Percentiles rank a stretch among this genome's conserved stretches.
phyloP scores from a whole-genome alignment of 2,113 vertebrate species.

The Eolophus roseicapilla region DNA sequence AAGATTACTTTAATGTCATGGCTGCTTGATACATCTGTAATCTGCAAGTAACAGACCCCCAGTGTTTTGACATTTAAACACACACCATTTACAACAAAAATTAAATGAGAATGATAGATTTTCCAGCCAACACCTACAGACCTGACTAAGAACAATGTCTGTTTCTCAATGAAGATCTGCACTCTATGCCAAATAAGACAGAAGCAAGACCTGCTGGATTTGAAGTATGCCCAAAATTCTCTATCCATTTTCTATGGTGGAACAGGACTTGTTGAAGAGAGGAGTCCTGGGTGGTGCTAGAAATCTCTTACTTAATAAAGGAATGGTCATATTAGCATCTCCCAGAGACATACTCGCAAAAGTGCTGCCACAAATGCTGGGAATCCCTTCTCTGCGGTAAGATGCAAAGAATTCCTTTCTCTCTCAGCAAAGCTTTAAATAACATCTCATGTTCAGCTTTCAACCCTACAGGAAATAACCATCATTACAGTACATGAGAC shows the following conservation, averaged over 20 bases:
- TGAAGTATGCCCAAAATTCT: constrained; percentile 9
- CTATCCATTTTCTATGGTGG: background rate
- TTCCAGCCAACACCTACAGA: background rate
- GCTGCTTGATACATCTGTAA: background rate
- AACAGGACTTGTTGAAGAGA: background rate
- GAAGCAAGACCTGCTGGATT: background rate
- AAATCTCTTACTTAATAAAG: constrained; percentile 57
- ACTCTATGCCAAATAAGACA: background rate
- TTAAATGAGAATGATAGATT: background rate
- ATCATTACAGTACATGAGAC: background rate
- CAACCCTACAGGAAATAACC: background rate
- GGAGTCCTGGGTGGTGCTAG: constrained; percentile 10
- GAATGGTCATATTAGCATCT: constrained; percentile 45
- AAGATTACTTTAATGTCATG: background rate
- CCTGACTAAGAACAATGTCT: background rate
- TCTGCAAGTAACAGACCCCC: background rate
- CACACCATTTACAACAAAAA: background rate
- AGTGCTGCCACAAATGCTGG: background rate
- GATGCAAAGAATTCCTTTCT: background rate
- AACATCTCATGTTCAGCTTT: constrained; percentile 5
- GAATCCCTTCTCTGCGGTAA: background rate
- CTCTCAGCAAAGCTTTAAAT: background rate
- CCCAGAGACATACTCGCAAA: background rate
- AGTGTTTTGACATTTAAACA: background rate
- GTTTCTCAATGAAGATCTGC: background rate